Evolutionary conservation across 2,888 invertebrate genomes (phyloP), one percentile per base, ranked within the genome.

Genomic region (Archaeoteleia sp.): DNA sequence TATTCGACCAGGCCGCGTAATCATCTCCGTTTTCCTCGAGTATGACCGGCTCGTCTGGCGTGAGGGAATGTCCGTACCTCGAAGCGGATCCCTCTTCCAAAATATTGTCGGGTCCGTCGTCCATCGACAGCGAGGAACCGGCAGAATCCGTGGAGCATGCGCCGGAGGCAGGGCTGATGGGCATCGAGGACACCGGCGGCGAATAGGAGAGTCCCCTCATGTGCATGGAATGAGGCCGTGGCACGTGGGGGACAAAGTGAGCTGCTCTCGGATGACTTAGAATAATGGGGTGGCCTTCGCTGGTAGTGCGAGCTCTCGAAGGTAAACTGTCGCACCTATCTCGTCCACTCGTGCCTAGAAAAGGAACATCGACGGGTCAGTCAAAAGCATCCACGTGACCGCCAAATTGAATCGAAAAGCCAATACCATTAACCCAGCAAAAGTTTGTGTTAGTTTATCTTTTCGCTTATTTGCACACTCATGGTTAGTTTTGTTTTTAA

Each of bases 321-420:
- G 94, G 95, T 88, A 95, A 90, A 80, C 94, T 95, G 84, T 94
- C 95, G 83, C 93, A 93, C 60, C 95, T 89, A 75, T 92, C 93
- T 40, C 94, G 88, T 58, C 87, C 73, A n/a, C 77, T 81, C 9
- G 85, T 75, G 74, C 86, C 86, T 86, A 78, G 5, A 78, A 80
- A 58, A 54, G 10, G 23, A 40, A 5, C 4, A n/a, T n/a, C n/a
- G n/a, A n/a, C n/a, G n/a, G n/a, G n/a, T n/a, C n/a, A n/a, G n/a
- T n/a, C n/a, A n/a, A n/a, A n/a, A n/a, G n/a, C n/a, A n/a, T n/a
- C n/a, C 7, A 23, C 4, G 3, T 23, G 23, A 5, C 4, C 4
- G 4, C 4, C 23, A 7, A 23, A 23, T 23, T 5, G 7, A 23
- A 5, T 9, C 40, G 10, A 46, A 72, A 78, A 77, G 75, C 79